These are phyloP conservation scores for Zoanthus sociatus DNA, from an alignment of 92 coral and sea anemone species.

Conservation along the genomic window DNA sequence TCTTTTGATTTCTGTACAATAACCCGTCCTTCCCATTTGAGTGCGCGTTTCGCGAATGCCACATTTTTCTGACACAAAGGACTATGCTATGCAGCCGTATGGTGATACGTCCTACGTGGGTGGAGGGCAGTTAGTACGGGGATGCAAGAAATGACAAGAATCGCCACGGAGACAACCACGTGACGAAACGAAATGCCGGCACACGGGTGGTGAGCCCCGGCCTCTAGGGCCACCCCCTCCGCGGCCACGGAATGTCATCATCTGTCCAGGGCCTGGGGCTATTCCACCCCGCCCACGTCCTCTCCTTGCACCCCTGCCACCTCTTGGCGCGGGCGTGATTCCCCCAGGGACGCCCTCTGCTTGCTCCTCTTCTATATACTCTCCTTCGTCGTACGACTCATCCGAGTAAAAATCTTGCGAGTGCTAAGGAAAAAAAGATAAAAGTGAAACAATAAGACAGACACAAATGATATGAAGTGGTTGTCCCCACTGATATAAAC, in stretches of 20 bases:
- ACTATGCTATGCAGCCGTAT: background rate
- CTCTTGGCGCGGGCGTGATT: conserved; percentile 85
- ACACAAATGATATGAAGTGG: too few species aligned
- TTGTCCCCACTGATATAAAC: too few species aligned
- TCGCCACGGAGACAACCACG: conserved; percentile 97
- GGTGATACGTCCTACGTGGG: conserved; percentile 21
- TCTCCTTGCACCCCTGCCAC: conserved; percentile 86
- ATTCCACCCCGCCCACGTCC: conserved; percentile 94
- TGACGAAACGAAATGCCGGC: conserved; percentile 94
- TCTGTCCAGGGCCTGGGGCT: conserved; percentile 56
- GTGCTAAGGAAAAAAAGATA: conserved; percentile 51
- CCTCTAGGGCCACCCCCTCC: conserved; percentile 93
- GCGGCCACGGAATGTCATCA: conserved; percentile 77
- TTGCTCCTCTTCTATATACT: conserved; percentile 66
- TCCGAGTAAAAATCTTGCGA: conserved; percentile 84
- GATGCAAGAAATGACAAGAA: conserved; percentile 93
- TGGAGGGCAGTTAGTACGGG: conserved; percentile 93
- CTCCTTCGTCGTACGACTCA: conserved; percentile 74
- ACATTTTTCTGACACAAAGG: too few species aligned
- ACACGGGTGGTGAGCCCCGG: conserved; percentile 84
- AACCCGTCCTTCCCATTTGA: background rate
- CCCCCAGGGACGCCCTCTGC: conserved; percentile 43
- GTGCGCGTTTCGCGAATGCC: background rate
- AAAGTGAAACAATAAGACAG: background rate
- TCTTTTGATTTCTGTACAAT: background rate